Evolutionary conservation across 2,113 vertebrate species (phyloP), one percentile per base, ranked within the genome.

Genomic region (Plectropomus leopardus): DNA sequence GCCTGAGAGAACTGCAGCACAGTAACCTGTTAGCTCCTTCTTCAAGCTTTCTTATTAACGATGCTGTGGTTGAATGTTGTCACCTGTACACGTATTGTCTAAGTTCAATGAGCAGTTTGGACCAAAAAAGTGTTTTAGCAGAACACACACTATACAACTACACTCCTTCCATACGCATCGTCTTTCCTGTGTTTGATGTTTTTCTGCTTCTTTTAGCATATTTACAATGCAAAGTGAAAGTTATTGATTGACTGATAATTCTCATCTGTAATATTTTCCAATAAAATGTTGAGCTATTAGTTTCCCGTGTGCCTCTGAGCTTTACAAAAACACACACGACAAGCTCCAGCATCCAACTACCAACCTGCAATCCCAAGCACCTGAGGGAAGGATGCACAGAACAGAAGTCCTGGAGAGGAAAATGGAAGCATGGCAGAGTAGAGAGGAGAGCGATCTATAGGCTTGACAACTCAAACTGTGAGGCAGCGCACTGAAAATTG

Each of bases 371-470:
- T 77, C 93, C 93, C 79, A 94, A 89, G 81, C 30, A 84, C 82
- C 94, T 93, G 80, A 94, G 90, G 90, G 93, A 86, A 53, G 93
- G 93, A 40, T 93, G 93, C 77, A 94, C 91, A 72, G 90, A 85
- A 91, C 89, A 92, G 88, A 97, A 96, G 82, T 96, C 96, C 96
- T 97, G 92, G 15, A 86, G 58, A 86, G 60, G 81, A 82, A 89
- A 70, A 88, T 19, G 72, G 50, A 40, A 86, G 80, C 11, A 32
- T 19, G 58, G 76, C 54, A 72, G 44, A 48, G 28, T 7, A 70
- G 63, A 66, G n/a, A 80, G 64, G 4, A 51, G 42, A 78, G 70
- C 1, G 24, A 24, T 60, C 70, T 15, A 50, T 1, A 36, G 36
- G n/a, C 9, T 42, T 28, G 23, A 59, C 40, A 32, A 19, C 16